Percentiles rank a stretch among this genome's conserved stretches.
Conservation (phyloP, 1,140 invertebrate genomes). For the Macrobrachium rosenbergii region DNA sequence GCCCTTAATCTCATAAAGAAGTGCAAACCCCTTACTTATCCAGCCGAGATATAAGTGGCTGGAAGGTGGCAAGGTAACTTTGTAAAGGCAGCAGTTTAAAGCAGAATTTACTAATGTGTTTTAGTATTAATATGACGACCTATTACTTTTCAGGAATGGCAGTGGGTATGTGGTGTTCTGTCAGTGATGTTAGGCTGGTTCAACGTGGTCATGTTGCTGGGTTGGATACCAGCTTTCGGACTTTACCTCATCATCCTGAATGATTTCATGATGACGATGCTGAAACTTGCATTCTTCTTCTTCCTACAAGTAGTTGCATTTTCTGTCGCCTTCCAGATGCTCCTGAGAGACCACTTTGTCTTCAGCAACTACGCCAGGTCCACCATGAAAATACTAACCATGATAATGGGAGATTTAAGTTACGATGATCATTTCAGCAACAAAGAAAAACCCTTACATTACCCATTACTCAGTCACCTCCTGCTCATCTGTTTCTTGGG, state of each 20-base stretch:
- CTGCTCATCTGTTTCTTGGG: not conserved
- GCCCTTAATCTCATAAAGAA: no score
- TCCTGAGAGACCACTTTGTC: not conserved
- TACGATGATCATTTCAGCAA: constrained; percentile 6
- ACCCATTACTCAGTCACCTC: not conserved
- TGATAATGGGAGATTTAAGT: not conserved
- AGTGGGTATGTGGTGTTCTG: not conserved
- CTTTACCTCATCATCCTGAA: not conserved
- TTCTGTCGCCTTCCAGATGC: constrained; percentile 20
- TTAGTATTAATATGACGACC: not conserved
- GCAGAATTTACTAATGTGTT: not conserved
- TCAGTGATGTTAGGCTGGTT: not conserved
- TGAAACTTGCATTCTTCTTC: not conserved
- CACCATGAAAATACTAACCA: not conserved
- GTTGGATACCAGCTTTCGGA: not conserved
- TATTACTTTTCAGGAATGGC: not conserved
- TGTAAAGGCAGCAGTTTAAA: not conserved
- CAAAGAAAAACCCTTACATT: not conserved
- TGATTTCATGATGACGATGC: constrained; percentile 2
- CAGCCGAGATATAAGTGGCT: no score
- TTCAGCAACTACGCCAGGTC: not conserved
- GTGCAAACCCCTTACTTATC: no score
- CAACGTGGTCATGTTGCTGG: constrained; percentile 7
- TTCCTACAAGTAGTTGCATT: not conserved
- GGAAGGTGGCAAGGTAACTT: no score